Base-by-base conservation (phyloP, 2,113 vertebrate species). In the Corynorhinus townsendii region DNA sequence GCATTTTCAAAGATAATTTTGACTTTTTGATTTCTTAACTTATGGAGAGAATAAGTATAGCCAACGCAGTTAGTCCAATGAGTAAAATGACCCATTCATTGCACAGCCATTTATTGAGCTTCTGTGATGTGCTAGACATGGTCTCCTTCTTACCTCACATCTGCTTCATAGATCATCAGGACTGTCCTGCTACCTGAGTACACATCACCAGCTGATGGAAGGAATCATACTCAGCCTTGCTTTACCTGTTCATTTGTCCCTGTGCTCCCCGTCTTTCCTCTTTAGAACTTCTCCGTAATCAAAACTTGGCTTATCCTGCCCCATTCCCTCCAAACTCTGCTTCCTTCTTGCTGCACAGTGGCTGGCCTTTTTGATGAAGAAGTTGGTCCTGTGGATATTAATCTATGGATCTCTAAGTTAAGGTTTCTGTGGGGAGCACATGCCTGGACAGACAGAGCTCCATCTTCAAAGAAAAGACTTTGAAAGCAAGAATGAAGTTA, bases 381-480 rank as follows among this genome's bases (percentile, higher is more conserved):
- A 38, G 24, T 22, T 11, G 4, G n/a, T 40, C 28, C 56, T 59
- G 24, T 7, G 14, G 30, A 20, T 90, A 89, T 49, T 73, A 66
- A 75, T 52, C n/a, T 35, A 30, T 17, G 40, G 43, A 45, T 47
- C 9, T 59, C 16, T 35, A 54, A 66, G 4, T 20, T 49, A 49
- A 49, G 24, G 26, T 45, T 76, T 91, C 19, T 66, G 20, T 49
- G 59, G 81, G 49, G 30, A 90, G 45, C 40, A n/a, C 35, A 28
- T 22, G n/a, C 68, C 56, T 85, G 11, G 26, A 62, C 5, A 77
- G 16, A 90, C 7, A 56, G 33, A 90, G 45, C 43, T 72, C 20
- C n/a, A 22, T 72, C 87, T 93, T 90, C 82, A 81, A 93, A 95
- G 54, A 56, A 43, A 69, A 82, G 66, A 69, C 68, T 79, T 93